Evolutionary conservation across 64 coral and sea anemone species (phyloP), one percentile per base, ranked within the genome.

Genomic region (Catalaphyllia jardinei): DNA sequence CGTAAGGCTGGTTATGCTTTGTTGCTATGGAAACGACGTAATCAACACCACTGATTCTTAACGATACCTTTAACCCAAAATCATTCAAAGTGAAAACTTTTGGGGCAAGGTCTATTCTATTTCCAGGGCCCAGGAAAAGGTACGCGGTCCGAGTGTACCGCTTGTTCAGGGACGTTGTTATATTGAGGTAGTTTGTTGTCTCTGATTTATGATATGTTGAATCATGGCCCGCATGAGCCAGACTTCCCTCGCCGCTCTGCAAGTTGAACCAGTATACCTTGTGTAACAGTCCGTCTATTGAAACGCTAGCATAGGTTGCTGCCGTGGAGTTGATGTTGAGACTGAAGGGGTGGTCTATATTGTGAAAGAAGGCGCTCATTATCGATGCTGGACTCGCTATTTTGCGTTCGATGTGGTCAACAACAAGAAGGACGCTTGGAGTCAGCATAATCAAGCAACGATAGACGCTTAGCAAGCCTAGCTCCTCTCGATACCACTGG

Each of bases 351-450:
- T 89, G 71, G 35, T 78, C 88, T 0, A 81, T 80, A 50, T 99
- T 99, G 79, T 99, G 97, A 55, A 99, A 99, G 49, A 99, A 99
- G 1, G 90, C 78, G 50, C 91, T 99, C 93, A 95, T 95, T 42
- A 87, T 29, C 62, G 54, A 90, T 8, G 78, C 59, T 11, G 72
- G 30, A 38, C 93, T 87, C 19, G 24, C 22, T 72, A 42, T 73
- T 10, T 52, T 75, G 4, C 87, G 73, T 78, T 96, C 91, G 42
- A 93, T 91, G 31, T 96, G 94, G 60, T 93, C 91, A 29, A 93
- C 86, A 15, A 93, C 91, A 16, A 83, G 62, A 10, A 88, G 81
- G 69, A 83, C 79, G 52, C 71, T 75, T 62, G 89, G 89, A 31
- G 78, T 77, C 76, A 82, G 78, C 78, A 84, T 79, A 14, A 92